phyloP scores from a whole-genome alignment of 2,888 invertebrate genomes.

The Diaprepes abbreviatus region DNA sequence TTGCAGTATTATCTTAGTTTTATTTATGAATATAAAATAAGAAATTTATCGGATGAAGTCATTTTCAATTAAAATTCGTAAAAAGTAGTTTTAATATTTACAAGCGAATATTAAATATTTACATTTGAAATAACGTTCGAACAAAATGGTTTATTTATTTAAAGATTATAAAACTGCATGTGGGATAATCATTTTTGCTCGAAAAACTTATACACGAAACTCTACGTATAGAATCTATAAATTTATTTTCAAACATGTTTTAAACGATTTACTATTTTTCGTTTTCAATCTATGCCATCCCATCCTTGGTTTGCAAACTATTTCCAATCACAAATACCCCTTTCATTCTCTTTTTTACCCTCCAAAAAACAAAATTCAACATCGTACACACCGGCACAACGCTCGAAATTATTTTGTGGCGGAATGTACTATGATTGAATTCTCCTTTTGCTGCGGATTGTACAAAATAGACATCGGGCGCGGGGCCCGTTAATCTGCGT shows the following conservation, averaged over 20 bases:
- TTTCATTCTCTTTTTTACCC: constrained; percentile 35
- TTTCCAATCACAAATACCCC: constrained; percentile 48
- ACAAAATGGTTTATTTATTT: too few relatives aligned
- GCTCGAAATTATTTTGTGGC: constrained; percentile 40
- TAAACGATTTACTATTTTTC: constrained; percentile 19
- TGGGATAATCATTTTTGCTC: not conserved
- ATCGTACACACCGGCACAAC: constrained; percentile 41
- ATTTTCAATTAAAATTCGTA: too few relatives aligned
- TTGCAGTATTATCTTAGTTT: too few relatives aligned
- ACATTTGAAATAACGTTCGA: too few relatives aligned
- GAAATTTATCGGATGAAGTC: too few relatives aligned
- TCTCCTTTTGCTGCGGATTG: constrained; percentile 62
- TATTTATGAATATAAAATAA: too few relatives aligned
- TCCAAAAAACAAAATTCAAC: constrained; percentile 46
- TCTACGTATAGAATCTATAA: not conserved
- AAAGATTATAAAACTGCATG: not conserved
- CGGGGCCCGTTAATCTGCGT: constrained; percentile 69
- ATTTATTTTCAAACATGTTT: not conserved
- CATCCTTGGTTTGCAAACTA: constrained; percentile 43
- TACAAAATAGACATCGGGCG: constrained; percentile 70
- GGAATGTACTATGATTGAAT: constrained; percentile 69
- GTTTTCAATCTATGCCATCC: constrained; percentile 16
- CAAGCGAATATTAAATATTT: too few relatives aligned
- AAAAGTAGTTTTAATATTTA: too few relatives aligned
- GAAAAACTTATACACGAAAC: not conserved